These are phyloP conservation scores for Ahaetulla prasina DNA, from an alignment of 2,113 vertebrate species.

Conservation along the genomic window DNA sequence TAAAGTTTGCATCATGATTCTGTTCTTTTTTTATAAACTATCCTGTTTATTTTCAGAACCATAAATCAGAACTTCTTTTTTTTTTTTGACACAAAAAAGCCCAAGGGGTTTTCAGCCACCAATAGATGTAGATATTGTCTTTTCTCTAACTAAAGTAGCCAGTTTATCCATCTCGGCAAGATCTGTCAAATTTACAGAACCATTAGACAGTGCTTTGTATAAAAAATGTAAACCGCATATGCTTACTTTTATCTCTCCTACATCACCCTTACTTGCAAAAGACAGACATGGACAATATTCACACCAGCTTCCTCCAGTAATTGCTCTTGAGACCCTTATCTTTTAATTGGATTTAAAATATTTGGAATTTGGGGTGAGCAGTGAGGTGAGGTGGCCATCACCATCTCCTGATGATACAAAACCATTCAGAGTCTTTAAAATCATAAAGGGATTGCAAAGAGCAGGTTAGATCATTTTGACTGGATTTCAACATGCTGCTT, in stretches of 20 bases:
- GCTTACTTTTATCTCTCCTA: neutral
- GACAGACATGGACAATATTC: neutral
- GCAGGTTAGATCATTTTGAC: neutral
- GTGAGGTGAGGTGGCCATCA: neutral
- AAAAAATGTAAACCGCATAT: neutral
- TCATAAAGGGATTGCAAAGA: neutral
- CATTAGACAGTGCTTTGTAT: neutral
- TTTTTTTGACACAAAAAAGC: neutral
- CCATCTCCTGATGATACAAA: neutral
- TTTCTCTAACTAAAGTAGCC: neutral
- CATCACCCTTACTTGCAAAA: neutral
- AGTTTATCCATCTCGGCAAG: neutral
- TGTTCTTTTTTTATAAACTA: neutral
- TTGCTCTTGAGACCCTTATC: neutral
- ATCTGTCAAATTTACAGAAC: neutral
- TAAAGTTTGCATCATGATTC: neutral
- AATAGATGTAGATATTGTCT: neutral
- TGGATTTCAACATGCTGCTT: neutral
- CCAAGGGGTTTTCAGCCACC: neutral
- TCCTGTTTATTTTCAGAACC: neutral
- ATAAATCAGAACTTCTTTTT: neutral
- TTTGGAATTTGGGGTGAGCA: neutral
- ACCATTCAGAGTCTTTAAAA: neutral
- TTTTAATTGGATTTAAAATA: neutral
- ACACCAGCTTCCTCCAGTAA: neutral